phyloP scores from a whole-genome alignment of 2,797 vertebrate species.

The Craterocephalus amniculus region DNA sequence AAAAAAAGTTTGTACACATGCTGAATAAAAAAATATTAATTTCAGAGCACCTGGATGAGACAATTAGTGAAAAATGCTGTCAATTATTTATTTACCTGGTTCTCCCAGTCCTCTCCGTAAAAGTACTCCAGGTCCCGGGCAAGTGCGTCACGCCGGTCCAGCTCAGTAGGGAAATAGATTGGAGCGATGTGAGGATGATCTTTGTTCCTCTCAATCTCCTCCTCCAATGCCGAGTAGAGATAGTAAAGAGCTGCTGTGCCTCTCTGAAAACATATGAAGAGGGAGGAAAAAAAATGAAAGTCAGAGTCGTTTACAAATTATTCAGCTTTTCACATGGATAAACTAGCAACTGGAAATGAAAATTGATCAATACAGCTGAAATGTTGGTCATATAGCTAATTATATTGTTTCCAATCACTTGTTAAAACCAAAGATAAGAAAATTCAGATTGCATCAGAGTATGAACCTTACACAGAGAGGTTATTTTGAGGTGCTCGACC shows the following conservation, averaged over 20 bases:
- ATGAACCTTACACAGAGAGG: too few species aligned
- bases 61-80: background rate
- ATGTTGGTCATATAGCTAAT: too few species aligned
- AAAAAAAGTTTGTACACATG: background rate
- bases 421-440: too few species aligned
- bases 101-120: constrained; percentile 86
- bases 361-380: too few species aligned
- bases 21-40: background rate
- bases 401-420: too few species aligned
- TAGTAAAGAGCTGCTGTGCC: constrained; percentile 87
- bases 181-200: constrained; percentile 84
- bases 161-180: constrained; percentile 88
- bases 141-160: constrained; percentile 84
- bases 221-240: constrained; percentile 88
- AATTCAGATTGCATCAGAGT: too few species aligned
- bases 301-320: background rate
- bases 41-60: background rate
- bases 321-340: too few species aligned
- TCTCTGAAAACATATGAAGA: constrained; percentile 68
- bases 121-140: constrained; percentile 85
- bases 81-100: constrained; percentile 46
- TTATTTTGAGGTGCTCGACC: too few species aligned
- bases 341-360: too few species aligned
- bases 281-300: background rate
- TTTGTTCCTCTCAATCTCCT: constrained; percentile 87